These are phyloP conservation scores for Dendrolimus houi DNA, from an alignment of 2,888 invertebrate genomes.

Conservation along the genomic window DNA sequence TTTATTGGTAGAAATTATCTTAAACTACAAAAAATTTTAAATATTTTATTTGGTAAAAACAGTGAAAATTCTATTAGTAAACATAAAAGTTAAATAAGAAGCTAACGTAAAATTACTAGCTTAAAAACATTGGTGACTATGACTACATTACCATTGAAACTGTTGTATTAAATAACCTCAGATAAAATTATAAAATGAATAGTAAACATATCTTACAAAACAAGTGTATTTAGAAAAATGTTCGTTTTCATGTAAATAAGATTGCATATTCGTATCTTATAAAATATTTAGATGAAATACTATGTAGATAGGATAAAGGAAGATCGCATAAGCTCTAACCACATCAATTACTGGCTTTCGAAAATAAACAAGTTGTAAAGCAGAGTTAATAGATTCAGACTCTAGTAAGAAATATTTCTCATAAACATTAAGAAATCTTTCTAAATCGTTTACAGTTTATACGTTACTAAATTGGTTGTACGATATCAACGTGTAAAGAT, in stretches of 20 bases:
- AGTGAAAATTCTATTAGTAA: too few species aligned
- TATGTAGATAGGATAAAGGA: constrained; percentile 2
- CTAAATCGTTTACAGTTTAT: neutral
- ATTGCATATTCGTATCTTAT: neutral
- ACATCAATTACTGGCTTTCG: neutral
- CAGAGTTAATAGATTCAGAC: neutral
- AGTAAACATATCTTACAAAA: too few species aligned
- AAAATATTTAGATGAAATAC: neutral
- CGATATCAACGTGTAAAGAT: neutral
- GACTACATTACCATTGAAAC: too few species aligned
- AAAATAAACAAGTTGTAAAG: neutral
- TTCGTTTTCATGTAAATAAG: neutral
- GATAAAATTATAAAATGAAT: too few species aligned
- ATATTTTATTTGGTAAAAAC: too few species aligned
- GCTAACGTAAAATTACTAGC: too few species aligned
- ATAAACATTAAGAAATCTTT: neutral
- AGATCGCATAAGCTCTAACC: neutral
- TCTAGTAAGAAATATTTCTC: neutral
- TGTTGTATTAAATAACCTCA: too few species aligned
- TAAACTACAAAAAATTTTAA: too few species aligned
- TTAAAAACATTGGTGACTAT: too few species aligned
- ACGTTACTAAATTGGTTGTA: neutral
- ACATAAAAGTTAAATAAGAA: too few species aligned
- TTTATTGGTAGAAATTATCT: too few species aligned
- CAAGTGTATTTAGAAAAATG: neutral